Evolutionary conservation across 2,113 vertebrate species (phyloP), one percentile per base, ranked within the genome.

Genomic region (Coreoperca whiteheadi): DNA sequence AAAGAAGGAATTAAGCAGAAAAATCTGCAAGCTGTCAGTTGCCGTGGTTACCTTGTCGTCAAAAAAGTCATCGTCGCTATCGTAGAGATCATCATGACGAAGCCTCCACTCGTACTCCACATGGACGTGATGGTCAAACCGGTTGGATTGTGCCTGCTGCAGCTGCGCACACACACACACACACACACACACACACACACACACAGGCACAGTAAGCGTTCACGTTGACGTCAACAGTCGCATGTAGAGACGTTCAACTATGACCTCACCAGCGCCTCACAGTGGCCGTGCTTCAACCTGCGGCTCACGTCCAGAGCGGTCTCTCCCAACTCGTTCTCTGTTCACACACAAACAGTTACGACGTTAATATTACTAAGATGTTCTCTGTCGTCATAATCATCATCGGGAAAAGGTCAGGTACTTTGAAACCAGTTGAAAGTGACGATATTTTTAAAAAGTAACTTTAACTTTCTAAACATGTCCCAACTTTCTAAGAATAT

Each of bases 91-190:
- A 1, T 92, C 89, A 1, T 90, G 91, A 12, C 91, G 92, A 54
- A 93, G 77, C 79, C 92, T 82, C 91, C 92, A 93, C 84, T 93
- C 92, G 32, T 92, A 93, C 85, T 93, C 92, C 61, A 93, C 92
- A 0, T 93, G 89, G 77, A 91, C 14, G 12, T 92, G 91, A 89
- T 90, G 90, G 73, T 92, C 89, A 23, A 92, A 88, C 69, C 81
- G 79, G 79, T 92, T 72, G 59, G 85, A 88, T 65, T 90, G 91
- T 67, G 88, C 91, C 75, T 90, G 80, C 53, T 84, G 88, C 79
- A 93, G 81, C 92, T 91, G 37, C 25, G 69, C 8, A 84, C 39
- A 88, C 64, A 78, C 51, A 77, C 48, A 28, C 30, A 6, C 21
- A 32, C 11, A 51, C 37, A 23, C 37, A 37, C 37, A 37, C 37